A percentile compares a stretch with the other conserved stretches of the same genome.
These are phyloP conservation scores for Drosophila meridionalis DNA, from an alignment of 2,888 invertebrate genomes.

Conservation along the genomic window DNA sequence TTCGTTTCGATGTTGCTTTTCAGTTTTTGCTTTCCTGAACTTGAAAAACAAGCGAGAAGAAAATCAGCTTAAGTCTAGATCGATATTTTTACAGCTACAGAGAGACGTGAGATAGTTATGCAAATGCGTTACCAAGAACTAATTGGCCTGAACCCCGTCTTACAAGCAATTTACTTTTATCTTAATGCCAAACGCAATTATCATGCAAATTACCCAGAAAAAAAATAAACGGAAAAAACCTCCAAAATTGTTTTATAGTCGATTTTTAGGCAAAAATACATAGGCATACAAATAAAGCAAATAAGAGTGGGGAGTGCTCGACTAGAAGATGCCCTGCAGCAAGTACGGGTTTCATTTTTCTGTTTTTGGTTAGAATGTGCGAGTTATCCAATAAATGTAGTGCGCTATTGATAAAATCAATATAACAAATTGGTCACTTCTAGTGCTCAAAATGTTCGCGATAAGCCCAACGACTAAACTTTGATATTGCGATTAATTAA, in stretches of 20 bases:
- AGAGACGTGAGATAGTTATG: slow-evolving; percentile 30
- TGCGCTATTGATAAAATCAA: not conserved
- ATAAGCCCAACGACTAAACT: not conserved
- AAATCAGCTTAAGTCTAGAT: slow-evolving; percentile 66
- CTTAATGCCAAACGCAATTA: slow-evolving; percentile 50
- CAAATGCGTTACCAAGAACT: slow-evolving; percentile 28
- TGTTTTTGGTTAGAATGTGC: not conserved
- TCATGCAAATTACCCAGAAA: slow-evolving; percentile 22
- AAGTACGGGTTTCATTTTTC: not conserved
- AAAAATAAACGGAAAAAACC: not conserved
- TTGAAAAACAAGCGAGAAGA: slow-evolving; percentile 48
- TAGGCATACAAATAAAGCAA: slow-evolving; percentile 4
- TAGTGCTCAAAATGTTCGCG: not conserved
- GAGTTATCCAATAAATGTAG: not conserved
- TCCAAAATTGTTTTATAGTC: not conserved
- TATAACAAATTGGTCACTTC: not conserved
- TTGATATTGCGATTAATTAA: not conserved
- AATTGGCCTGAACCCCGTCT: slow-evolving; percentile 16
- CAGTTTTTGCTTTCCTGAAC: slow-evolving; percentile 56
- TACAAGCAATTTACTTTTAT: slow-evolving; percentile 33
- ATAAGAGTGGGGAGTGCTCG: not conserved
- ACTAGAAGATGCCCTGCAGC: not conserved
- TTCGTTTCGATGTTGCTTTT: slow-evolving; percentile 28
- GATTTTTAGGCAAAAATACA: slow-evolving; percentile 32
- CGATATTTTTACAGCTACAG: slow-evolving; percentile 48